Evolutionary conservation across 2,797 vertebrate species (phyloP), one percentile per base, ranked within the genome.

Genomic region (Pseudochirops corinnae): DNA sequence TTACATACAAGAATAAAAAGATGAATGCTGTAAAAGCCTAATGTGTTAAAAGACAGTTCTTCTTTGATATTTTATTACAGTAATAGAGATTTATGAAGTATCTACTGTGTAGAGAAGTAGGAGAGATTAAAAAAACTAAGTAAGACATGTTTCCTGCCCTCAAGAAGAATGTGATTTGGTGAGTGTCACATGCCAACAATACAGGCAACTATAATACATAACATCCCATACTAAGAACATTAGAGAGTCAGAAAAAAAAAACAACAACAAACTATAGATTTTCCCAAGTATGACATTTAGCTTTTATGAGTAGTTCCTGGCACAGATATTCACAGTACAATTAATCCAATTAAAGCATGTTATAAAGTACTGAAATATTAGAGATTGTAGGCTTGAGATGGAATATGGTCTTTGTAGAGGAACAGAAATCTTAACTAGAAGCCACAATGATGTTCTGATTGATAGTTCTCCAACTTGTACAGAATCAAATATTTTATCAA

Each of bases 111-210:
- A 96, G 91, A 90, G 18, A 14, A 93, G 93, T 96, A 13, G 60
- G 55, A 13, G 12, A 91, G 62, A 92, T 56, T 26, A 50, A 94
- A n/a, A 93, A 29, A 91, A 95, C n/a, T 87, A 50, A 33, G 46
- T 4, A 55, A 60, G 90, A 94, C 10, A 90, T 52, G 28, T n/a
- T 67, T 13, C 91, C 9, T 93, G 5, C 52, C 46, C 26, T 1
- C 31, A 53, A 13, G 62, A 46, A 94, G 29, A 53, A 24, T 94
- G 82, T n/a, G 94, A 92, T 97, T 29, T 95, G 50, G 28, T 93
- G 57, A 56, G 16, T 93, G 90, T 60, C 55, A 96, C 55, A 46
- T 26, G 9, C 11, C 74, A 74, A 16, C 33, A 67, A 74, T 13
- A 21, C 33, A 74, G 31, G 60, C 31, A 67, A 6, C 31, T 62